Conservation (phyloP, 2,113 vertebrate genomes). For the Brachionichthys hirsutus region DNA sequence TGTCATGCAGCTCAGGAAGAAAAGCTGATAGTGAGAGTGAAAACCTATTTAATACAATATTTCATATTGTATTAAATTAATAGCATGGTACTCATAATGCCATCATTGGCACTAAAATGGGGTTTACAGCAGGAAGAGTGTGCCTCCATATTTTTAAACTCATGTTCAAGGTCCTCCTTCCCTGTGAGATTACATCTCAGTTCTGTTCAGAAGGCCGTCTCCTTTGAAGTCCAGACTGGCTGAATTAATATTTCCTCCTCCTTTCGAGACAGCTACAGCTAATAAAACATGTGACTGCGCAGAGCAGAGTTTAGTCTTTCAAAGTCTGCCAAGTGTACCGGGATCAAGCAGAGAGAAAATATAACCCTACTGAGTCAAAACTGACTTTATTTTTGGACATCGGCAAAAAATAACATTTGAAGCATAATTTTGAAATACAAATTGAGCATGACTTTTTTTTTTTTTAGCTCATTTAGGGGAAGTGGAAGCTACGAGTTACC, state of each 20-base stretch:
- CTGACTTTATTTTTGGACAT: too few species aligned
- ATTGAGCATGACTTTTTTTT: too few species aligned
- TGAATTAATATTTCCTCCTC: conserved; percentile 10
- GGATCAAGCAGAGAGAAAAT: too few species aligned
- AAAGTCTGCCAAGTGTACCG: neutral
- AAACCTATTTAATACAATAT: too few species aligned
- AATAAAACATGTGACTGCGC: conserved; percentile 5
- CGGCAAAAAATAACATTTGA: too few species aligned
- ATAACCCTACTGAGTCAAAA: too few species aligned
- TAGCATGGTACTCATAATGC: neutral
- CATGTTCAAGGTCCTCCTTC: conserved; percentile 7
- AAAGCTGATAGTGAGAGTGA: neutral
- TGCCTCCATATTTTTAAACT: too few species aligned
- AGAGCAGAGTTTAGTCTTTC: neutral
- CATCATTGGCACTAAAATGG: neutral
- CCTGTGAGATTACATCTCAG: conserved; percentile 14
- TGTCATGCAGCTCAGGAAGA: neutral
- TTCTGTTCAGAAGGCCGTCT: conserved; percentile 5
- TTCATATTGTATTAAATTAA: too few species aligned
- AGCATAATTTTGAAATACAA: too few species aligned
- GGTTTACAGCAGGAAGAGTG: too few species aligned
- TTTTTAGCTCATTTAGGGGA: too few species aligned
- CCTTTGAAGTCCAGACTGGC: conserved; percentile 26
- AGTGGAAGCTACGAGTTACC: too few species aligned
- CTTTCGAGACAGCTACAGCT: neutral